Conservation (phyloP, 2,113 vertebrate species). For the Rhinolophus sinicus region DNA sequence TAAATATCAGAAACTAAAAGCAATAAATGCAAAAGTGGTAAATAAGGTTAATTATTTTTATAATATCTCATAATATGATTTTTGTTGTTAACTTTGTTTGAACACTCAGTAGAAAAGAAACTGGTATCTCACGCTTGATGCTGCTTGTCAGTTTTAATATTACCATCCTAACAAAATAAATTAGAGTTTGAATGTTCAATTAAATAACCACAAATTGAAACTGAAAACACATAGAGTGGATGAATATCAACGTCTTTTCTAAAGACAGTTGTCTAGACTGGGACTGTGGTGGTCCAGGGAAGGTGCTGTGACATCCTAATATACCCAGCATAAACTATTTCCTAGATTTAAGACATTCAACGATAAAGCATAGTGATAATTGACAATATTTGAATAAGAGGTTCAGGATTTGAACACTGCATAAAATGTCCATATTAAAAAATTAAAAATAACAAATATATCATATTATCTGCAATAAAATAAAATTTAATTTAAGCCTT, state of each 20-base stretch:
- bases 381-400: not conserved
- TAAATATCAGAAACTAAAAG: not conserved
- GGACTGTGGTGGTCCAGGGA: not conserved
- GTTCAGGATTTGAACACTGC: not conserved
- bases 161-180: not conserved
- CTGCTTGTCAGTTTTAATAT: not conserved
- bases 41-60: not conserved
- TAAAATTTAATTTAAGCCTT: not conserved
- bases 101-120: not conserved
- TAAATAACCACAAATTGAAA: not conserved
- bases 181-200: not conserved
- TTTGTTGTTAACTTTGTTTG: conserved; percentile 31
- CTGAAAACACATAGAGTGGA: not conserved
- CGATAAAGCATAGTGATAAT: not conserved
- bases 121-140: not conserved
- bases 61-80: not conserved
- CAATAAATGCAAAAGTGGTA: not conserved
- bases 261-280: not conserved
- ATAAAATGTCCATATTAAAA: not conserved
- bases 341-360: not conserved
- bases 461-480: not conserved
- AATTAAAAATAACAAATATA: not conserved
- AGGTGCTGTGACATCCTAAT: not conserved
- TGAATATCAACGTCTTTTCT: not conserved
- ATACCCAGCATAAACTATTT: not conserved